phyloP scores from a whole-genome alignment of 1,140 invertebrate genomes.

The Brachionus sp. region DNA sequence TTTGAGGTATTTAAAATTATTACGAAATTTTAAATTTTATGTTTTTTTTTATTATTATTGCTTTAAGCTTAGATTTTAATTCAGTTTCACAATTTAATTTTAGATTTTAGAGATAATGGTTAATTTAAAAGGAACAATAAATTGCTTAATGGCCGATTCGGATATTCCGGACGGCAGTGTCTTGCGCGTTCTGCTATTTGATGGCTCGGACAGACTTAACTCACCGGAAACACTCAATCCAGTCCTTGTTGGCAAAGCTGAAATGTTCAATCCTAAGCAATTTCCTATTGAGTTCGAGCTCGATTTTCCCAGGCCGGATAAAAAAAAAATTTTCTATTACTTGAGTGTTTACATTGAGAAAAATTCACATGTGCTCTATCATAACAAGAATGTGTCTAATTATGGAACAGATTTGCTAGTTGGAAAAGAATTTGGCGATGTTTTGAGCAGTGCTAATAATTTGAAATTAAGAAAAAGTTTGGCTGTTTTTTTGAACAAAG shows the following conservation, averaged over 20 bases:
- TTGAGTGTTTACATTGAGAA: constrained; percentile 13
- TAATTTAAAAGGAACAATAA: not conserved
- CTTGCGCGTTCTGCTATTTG: not conserved
- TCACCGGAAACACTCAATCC: not conserved
- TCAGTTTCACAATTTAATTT: not conserved
- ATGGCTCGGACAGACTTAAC: not conserved
- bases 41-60: not conserved
- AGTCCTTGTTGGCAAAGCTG: not conserved
- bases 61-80: not conserved
- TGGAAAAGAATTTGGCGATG: constrained; percentile 15
- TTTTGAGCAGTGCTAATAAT: not conserved
- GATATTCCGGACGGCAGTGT: not conserved
- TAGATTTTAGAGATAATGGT: not conserved
- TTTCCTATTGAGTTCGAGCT: constrained; percentile 14
- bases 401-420: not conserved
- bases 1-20: not conserved
- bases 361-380: not conserved
- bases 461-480: not conserved
- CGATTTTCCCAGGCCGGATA: not conserved
- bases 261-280: not conserved
- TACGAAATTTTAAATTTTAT: not conserved
- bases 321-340: not conserved
- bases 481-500: constrained; percentile 21
- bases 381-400: constrained; percentile 7
- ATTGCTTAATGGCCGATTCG: not conserved